These are phyloP conservation scores for Paraescarpia echinospica DNA, from an alignment of 1,140 invertebrate genomes.

Conservation along the genomic window DNA sequence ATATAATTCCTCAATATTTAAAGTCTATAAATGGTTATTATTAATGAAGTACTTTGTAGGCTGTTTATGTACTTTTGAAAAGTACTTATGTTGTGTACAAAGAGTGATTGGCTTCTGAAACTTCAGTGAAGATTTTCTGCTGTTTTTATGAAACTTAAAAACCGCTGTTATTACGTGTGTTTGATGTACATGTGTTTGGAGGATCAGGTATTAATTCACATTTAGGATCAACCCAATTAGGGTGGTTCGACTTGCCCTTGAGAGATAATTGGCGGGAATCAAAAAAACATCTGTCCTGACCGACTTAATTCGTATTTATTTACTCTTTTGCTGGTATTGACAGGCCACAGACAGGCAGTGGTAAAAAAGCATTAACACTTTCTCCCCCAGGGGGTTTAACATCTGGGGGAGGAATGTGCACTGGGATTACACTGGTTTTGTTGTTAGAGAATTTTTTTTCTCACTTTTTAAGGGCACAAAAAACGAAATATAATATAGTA, in stretches of 20 bases:
- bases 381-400: neutral
- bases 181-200: neutral
- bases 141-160: neutral
- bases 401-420: neutral
- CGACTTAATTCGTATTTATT: neutral
- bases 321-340: neutral
- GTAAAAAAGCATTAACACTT: neutral
- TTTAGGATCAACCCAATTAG: neutral
- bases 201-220: neutral
- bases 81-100: neutral
- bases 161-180: neutral
- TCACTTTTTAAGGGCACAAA: neutral
- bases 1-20: neutral
- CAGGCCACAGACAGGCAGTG: neutral
- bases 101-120: too few relatives aligned
- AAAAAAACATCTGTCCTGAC: neutral
- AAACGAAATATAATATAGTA: neutral
- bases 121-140: too few relatives aligned
- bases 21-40: neutral
- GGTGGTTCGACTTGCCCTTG: neutral
- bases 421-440: neutral
- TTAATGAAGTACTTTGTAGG: neutral
- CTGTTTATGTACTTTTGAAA: neutral
- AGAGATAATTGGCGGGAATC: neutral
- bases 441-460: neutral